These are phyloP conservation scores for Erinaceus europaeus DNA, from an alignment of 2,113 vertebrate genomes.

Conservation along the genomic window DNA sequence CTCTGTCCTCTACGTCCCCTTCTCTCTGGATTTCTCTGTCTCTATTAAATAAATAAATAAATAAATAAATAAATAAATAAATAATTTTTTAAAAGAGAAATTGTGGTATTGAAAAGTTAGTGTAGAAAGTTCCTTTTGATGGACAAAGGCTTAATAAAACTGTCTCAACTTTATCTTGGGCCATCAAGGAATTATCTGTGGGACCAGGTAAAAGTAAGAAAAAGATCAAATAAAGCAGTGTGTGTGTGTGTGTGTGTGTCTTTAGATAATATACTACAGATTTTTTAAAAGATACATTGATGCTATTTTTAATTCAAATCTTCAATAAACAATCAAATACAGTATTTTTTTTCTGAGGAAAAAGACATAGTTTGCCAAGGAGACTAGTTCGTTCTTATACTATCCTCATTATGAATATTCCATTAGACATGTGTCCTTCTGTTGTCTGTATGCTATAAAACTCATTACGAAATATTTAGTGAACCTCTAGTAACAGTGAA, in stretches of 20 bases:
- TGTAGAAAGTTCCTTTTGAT: not conserved
- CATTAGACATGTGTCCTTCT: not conserved
- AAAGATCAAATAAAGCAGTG: not conserved
- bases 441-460: not conserved
- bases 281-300: constrained; percentile 4
- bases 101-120: not conserved
- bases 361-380: not conserved
- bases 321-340: not conserved
- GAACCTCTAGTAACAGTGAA: not conserved
- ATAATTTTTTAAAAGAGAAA: no score
- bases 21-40: no score
- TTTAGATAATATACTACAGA: not conserved
- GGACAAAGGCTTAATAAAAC: not conserved
- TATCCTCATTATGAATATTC: not conserved
- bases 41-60: no score
- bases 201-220: not conserved
- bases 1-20: no score
- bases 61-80: no score
- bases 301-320: not conserved
- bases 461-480: not conserved
- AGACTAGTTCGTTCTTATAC: not conserved
- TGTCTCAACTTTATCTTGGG: not conserved
- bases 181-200: not conserved
- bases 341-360: not conserved
- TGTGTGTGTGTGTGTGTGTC: not conserved